Evolutionary conservation across 2,113 vertebrate species (phyloP), one percentile per base, ranked within the genome.

Genomic region (Symphodus melops): DNA sequence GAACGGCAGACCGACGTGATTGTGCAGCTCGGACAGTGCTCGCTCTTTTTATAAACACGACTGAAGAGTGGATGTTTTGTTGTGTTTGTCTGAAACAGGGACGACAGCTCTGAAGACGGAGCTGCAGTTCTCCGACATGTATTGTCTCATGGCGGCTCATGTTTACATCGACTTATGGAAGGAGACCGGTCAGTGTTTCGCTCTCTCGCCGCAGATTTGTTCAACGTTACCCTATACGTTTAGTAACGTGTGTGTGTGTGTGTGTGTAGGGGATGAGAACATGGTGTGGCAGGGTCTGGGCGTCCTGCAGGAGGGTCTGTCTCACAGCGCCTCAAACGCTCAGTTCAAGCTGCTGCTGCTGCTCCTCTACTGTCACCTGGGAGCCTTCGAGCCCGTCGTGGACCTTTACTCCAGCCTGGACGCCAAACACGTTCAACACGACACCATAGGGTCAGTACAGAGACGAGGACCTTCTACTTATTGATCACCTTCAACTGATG

Each of bases 271-370:
- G 23, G 96, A 99, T 6, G 95, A 97, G 79, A 82, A 83, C 1
- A 94, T 96, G 58, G 93, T 94, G 66, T 99, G 97, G 97, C 96
- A 94, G 89, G 87, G 94, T 88, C 64, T 99, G 28, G 94, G 95
- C 0, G 79, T 98, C 42, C 84, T 99, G 57, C 96, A 97, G 87
- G 96, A 99, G 82, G 97, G 96, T 16, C 90, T 99, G 56, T 88
- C 94, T 17, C 92, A 95, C 79, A 99, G 97, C 56, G 91, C 96
- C 71, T 97, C 97, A 54, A 99, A 97, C 21, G 97, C 98, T 74
- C 98, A 99, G 91, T 98, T 99, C 92, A 99, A 99, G 90, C 91
- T 99, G 94, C 96, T 99, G 89, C 95, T 99, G 68, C 95, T 99
- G 90, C 96, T 96, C 60, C 95, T 99, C 86, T 99, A 96, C 94